Percentiles rank a stretch among this genome's conserved stretches.
Evolutionary conservation across 2,888 invertebrate species (phyloP).

Genomic region (Xestia c-nigrum): DNA sequence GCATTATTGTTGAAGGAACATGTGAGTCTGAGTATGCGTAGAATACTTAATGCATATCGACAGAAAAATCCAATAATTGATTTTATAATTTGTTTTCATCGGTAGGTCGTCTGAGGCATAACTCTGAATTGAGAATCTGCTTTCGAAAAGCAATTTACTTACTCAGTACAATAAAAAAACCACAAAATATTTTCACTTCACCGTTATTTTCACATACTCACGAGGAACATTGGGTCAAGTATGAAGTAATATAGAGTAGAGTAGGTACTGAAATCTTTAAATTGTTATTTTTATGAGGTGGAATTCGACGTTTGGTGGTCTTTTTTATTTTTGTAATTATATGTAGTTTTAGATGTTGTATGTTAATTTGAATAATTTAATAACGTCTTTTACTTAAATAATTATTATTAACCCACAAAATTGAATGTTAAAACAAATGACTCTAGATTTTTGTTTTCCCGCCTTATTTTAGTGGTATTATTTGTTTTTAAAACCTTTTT

Average conservation of each 20-base stretch:
- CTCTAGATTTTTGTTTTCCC: neutral
- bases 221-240: no score
- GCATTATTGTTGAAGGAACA: conserved; percentile 37
- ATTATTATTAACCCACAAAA: neutral
- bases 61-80: neutral
- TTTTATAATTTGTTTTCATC: neutral
- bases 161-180: neutral
- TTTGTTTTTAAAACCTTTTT: neutral
- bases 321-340: no score
- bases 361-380: no score
- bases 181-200: neutral
- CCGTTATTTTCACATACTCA: neutral
- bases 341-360: no score
- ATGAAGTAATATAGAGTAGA: no score
- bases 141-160: neutral
- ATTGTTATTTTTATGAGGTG: no score
- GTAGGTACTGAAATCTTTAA: no score
- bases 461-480: neutral
- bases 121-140: neutral
- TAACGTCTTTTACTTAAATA: no score
- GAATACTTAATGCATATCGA: conserved; percentile 8
- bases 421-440: neutral
- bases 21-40: neutral
- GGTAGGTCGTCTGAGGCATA: neutral
- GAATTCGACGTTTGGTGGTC: neutral